Base-by-base conservation (phyloP, 2,113 vertebrate genomes). In the Myrmecophaga tridactyla region DNA sequence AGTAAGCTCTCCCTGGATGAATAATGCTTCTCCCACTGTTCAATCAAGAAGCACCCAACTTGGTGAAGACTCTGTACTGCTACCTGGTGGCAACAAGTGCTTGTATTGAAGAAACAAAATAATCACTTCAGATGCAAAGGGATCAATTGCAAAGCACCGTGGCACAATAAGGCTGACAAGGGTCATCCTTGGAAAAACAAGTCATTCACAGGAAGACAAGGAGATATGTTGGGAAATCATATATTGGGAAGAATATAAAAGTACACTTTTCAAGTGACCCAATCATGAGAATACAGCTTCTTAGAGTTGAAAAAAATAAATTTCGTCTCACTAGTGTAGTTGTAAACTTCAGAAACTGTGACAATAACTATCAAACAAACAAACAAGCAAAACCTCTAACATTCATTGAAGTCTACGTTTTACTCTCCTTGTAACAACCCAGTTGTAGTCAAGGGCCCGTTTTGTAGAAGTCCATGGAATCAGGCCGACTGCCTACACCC, bases 41-140 rank as follows among this genome's bases (percentile, higher is more conserved):
- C 39, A 18, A 15, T 34, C 85, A 4, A 21, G 2, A 2, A 51
- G 20, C 48, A 18, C 7, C 25, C 29, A 4, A 65, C 60, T 31
- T 4, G 13, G 27, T 56, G 25, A 4, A n/a, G 65, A 88, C 62
- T 78, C 86, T 81, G 62, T 86, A 48, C 83, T 86, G 86, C 94
- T 77, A 12, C 58, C 69, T 86, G 87, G 90, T 65, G 92, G 94
- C 34, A 63, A 34, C 63, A n/a, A n/a, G n/a, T 7, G 31, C 2
- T 29, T 27, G 51, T 12, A 75, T 2, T 46, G 10, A 51, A 80
- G 48, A 87, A 75, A 29, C 34, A 34, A 56, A 92, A 27, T 3
- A 76, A 65, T 48, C 77, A 58, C 2, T 3, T 43, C 34, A 7
- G 2, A n/a, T n/a, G n/a, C n/a, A n/a, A n/a, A n/a, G 9, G 31